These are phyloP conservation scores for Cheilosia grossa DNA, from an alignment of 2,888 invertebrate species.

Conservation along the genomic window DNA sequence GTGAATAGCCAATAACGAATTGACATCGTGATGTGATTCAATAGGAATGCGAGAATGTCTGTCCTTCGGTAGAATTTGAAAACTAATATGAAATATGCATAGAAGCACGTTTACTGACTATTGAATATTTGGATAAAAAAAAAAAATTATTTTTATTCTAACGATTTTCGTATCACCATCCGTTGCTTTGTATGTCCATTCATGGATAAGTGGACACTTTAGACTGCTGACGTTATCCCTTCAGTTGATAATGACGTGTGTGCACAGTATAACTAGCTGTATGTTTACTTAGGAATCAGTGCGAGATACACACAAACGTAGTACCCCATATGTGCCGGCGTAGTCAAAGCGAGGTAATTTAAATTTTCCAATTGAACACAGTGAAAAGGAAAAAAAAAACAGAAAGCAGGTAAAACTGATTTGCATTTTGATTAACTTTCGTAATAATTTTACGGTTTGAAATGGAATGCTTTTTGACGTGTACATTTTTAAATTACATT, in stretches of 20 bases:
- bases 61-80: background rate
- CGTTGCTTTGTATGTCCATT: background rate
- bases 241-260: background rate
- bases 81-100: constrained; percentile 1
- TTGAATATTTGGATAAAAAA: no score
- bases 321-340: background rate
- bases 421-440: constrained; percentile 51
- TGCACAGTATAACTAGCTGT: background rate
- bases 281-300: background rate
- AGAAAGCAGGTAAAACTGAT: background rate
- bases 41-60: background rate
- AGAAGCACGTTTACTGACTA: background rate
- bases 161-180: background rate
- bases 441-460: background rate
- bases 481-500: background rate
- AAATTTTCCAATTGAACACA: constrained; percentile 29
- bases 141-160: no score
- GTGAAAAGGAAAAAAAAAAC: background rate
- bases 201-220: background rate
- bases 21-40: constrained; percentile 4
- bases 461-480: constrained; percentile 2
- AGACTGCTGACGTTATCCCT: background rate
- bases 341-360: background rate
- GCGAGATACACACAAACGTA: background rate
- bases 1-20: constrained; percentile 33